Evolutionary conservation across 2,888 invertebrate species (phyloP).

Genomic region (Holacanthella duospinosa): DNA sequence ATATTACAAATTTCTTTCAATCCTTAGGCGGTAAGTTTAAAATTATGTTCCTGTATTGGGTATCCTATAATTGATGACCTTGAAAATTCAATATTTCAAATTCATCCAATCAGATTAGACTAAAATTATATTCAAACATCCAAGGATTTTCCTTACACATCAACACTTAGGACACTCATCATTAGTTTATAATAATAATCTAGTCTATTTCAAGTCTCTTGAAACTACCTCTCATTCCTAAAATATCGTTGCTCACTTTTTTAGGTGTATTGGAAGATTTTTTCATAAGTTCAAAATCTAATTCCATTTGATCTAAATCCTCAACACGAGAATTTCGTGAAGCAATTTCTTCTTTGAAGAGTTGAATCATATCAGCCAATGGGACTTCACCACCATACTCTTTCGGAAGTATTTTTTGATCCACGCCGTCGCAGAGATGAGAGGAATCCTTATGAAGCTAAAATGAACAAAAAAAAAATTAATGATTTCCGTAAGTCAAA

Average conservation of each 20-base stretch:
- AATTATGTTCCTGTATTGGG: too few relatives aligned
- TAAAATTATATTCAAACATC: too few relatives aligned
- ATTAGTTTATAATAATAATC: too few relatives aligned
- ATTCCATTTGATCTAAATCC: constrained; percentile 59
- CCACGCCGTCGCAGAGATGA: constrained; percentile 59
- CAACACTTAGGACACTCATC: too few relatives aligned
- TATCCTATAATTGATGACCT: too few relatives aligned
- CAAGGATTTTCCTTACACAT: too few relatives aligned
- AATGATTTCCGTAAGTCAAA: constrained; percentile 11
- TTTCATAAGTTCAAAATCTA: constrained; percentile 41
- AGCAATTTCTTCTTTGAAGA: constrained; percentile 58
- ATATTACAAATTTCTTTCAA: too few relatives aligned
- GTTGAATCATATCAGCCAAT: constrained; percentile 65
- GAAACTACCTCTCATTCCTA: constrained; percentile 35
- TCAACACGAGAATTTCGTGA: constrained; percentile 52
- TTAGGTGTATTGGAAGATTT: constrained; percentile 19
- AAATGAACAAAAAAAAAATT: constrained; percentile 34
- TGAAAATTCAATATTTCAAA: too few relatives aligned
- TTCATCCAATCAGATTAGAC: too few relatives aligned
- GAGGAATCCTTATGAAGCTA: constrained; percentile 65
- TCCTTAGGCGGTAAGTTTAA: too few relatives aligned
- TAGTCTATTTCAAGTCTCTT: constrained; percentile 35
- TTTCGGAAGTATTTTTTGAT: constrained; percentile 63
- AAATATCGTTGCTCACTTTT: constrained; percentile 26
- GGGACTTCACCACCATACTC: constrained; percentile 77